Evolutionary conservation across 2,888 invertebrate species (phyloP), one percentile per base, ranked within the genome.

Genomic region (Plutella xylostella): DNA sequence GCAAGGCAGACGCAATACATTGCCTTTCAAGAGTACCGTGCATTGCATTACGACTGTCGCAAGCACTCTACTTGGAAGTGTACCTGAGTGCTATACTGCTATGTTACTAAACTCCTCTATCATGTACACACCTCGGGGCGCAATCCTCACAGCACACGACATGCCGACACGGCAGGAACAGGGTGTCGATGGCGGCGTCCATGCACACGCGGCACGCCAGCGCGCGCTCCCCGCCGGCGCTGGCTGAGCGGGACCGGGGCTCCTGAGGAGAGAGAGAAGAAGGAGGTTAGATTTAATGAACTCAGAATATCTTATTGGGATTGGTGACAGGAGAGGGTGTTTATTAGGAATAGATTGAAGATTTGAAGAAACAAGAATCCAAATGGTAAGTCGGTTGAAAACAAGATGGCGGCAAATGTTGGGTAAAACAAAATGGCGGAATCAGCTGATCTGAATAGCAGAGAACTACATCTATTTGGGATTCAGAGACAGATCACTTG

Each of bases 151-250:
- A 95, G 59, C 94, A 92, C 42, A 92, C 89, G 43, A 93, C 91
- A 72, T 96, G 96, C n/a, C 92, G 88, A 67, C 96, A 96, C 2
- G 95, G 95, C 76, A 92, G 89, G 75, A 96, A 91, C 55, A 92
- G 90, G 28, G 92, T 90, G 77, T 93, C 90, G 64, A 95, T 90
- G 47, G 89, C 87, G 43, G 85, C 86, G 79, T 95, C 94, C 93
- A 94, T 93, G 68, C 96, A 96, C 56, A 94, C 92, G 63, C 92
- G 90, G 68, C 95, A 96, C 39, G 92, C 90, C 80, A 93, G 88
- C 43, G 90, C 88, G 60, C 47, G 49, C 43, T 66, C 68, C 39
- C 57, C 53, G 45, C 65, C 59, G 2, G 74, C 40, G 1, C 28
- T 28, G 15, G 39, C 31, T 1, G 42, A 41, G 4, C 45, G 31